Base-by-base conservation (phyloP, 1,140 invertebrate species). In the Heliconius nattereri region DNA sequence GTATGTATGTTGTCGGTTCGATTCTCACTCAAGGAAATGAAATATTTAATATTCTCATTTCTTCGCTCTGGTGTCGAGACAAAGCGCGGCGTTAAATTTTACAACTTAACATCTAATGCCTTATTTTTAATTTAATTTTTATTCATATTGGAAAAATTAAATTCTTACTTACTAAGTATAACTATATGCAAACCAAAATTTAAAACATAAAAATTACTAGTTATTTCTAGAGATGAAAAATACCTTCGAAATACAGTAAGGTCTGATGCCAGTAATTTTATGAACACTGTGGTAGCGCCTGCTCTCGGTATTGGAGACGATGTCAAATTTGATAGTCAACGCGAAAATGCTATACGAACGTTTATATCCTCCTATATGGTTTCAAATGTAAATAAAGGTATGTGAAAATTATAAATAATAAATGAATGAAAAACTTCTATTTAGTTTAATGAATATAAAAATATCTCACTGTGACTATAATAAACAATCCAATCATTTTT, bases 351-450 rank as follows among this genome's bases (percentile, higher is more conserved):
- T 3, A 37, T 89, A n/a, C 73, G 85, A 75, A 87, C 85, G 66
- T 89, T 91, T 35, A 90, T 81, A 70, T 80, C 66, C 52, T 78
- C 83, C 60, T 92, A 89, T 32, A 92, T 94, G 91, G 80, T 81
- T 37, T 86, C 91, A 29, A 81, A 83, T 40, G 84, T 83, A 16
- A 81, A 89, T 20, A 81, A 86, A 83, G 86, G 92, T 93, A 32
- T 60, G n/a, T 35, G 66, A n/a, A 71, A 71, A 57, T 19, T 32
- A 32, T 32, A 3, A 32, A 32, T 32, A 32, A 32, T 32, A 32
- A 32, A 32, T 32, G 3, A 32, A 32, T 32, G 32, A 32, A 32
- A 32, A 52, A 52, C 49, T 52, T 20, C 49, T 52, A 52, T 52
- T 52, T 19, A 52, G 19, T 2, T 20, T 7, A 52, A 52, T 52